phyloP scores from a whole-genome alignment of 2,797 vertebrate genomes.

The Spea hammondii region DNA sequence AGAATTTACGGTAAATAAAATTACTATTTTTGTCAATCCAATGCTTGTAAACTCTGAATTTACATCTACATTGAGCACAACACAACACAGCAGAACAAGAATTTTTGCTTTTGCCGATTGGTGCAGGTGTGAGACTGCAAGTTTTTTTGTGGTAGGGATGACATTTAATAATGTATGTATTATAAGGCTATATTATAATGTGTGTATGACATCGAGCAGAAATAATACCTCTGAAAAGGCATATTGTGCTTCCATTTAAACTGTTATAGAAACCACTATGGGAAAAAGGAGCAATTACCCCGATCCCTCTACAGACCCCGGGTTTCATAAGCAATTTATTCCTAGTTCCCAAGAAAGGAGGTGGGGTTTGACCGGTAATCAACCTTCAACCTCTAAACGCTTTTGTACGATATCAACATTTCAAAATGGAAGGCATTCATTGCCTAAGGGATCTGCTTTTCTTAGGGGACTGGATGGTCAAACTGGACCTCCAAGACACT shows the following conservation, averaged over 20 bases:
- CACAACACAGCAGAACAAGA: too few relatives aligned
- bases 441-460: not conserved
- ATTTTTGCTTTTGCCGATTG: too few relatives aligned
- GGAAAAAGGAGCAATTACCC: not conserved
- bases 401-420: not conserved
- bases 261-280: slow-evolving; percentile 38
- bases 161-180: too few relatives aligned
- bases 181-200: too few relatives aligned
- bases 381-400: not conserved
- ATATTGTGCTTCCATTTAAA: slow-evolving; percentile 55
- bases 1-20: too few relatives aligned
- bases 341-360: not conserved
- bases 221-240: slow-evolving; percentile 52
- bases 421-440: too few relatives aligned
- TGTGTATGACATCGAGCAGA: slow-evolving; percentile 31
- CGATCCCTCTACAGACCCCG: not conserved
- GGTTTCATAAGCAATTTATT: not conserved
- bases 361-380: not conserved
- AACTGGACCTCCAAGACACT: too few relatives aligned
- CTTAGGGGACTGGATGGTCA: not conserved
- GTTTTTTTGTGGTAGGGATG: too few relatives aligned
- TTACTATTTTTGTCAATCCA: too few relatives aligned
- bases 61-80: too few relatives aligned
- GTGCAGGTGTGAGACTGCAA: too few relatives aligned
- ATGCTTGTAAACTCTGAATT: too few relatives aligned